These are phyloP conservation scores for Prionailurus bengalensis DNA, from an alignment of 2,113 vertebrate species.

Conservation along the genomic window DNA sequence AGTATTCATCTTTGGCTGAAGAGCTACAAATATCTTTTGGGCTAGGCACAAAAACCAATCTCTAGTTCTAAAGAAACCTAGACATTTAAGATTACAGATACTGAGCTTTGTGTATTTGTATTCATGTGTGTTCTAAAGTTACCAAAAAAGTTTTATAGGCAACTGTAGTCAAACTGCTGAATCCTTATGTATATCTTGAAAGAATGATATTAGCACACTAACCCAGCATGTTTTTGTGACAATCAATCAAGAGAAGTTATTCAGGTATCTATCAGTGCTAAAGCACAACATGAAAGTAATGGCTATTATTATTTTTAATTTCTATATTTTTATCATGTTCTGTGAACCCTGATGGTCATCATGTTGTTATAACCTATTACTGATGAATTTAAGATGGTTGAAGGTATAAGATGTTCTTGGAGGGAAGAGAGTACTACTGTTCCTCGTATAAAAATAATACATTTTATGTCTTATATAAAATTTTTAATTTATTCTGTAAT, in stretches of 20 bases:
- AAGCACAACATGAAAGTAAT: not conserved
- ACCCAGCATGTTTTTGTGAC: not conserved
- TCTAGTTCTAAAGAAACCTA: not conserved
- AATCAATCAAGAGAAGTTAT: not conserved
- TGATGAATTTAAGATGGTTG: not conserved
- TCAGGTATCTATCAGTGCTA: not conserved
- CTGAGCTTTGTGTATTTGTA: not conserved
- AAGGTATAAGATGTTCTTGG: not conserved
- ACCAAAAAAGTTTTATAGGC: not conserved
- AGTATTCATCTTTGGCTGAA: conserved; percentile 21
- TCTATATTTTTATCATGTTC: not conserved
- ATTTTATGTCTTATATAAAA: not conserved
- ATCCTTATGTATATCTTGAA: not conserved
- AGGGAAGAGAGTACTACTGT: not conserved
- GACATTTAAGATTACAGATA: not conserved
- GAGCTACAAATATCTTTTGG: not conserved
- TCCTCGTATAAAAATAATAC: not conserved
- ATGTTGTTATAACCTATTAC: not conserved
- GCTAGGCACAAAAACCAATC: not conserved
- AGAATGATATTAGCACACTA: not conserved
- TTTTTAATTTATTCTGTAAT: not conserved
- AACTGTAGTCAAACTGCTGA: not conserved
- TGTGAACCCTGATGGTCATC: not conserved
- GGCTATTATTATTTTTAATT: not conserved
- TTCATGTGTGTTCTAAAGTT: not conserved